Evolutionary conservation across 2,113 vertebrate genomes (phyloP).

Genomic region (Muntiacus muntjak): DNA sequence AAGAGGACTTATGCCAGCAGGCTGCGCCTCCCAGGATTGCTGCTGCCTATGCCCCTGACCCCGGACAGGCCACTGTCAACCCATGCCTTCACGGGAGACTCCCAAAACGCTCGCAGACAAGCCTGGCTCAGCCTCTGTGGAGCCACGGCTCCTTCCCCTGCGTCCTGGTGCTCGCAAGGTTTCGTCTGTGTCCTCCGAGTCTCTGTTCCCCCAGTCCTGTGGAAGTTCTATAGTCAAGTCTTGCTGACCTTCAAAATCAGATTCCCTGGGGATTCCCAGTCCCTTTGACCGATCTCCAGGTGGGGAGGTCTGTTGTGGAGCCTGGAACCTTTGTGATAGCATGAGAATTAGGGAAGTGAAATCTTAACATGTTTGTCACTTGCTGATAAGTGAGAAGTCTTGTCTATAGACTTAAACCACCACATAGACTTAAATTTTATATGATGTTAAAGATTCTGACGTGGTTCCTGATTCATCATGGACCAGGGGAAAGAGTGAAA

Average conservation of each 20-base stretch:
- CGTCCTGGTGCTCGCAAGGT: accelerated
- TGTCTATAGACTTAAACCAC: background rate
- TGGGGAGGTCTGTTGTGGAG: background rate
- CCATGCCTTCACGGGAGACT: background rate
- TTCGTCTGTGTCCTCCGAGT: background rate
- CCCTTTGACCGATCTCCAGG: background rate
- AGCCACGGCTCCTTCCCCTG: background rate
- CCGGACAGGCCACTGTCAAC: background rate
- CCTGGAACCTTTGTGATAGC: background rate
- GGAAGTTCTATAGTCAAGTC: background rate
- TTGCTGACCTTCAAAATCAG: background rate
- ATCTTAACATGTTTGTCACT: background rate
- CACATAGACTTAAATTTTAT: background rate
- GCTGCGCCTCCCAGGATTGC: background rate
- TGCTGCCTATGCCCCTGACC: background rate
- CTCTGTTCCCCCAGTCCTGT: background rate
- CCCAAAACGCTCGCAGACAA: background rate
- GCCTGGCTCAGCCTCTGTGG: background rate
- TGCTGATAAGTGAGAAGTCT: background rate
- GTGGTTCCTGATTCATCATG: background rate
- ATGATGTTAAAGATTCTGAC: background rate
- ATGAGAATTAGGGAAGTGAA: background rate
- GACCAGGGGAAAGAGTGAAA: background rate
- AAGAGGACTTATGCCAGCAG: background rate
- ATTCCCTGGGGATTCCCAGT: background rate